Percentiles rank a stretch among this genome's conserved stretches.
phyloP scores from a whole-genome alignment of 92 coral and sea anemone species.

The Zoanthus gigantus region DNA sequence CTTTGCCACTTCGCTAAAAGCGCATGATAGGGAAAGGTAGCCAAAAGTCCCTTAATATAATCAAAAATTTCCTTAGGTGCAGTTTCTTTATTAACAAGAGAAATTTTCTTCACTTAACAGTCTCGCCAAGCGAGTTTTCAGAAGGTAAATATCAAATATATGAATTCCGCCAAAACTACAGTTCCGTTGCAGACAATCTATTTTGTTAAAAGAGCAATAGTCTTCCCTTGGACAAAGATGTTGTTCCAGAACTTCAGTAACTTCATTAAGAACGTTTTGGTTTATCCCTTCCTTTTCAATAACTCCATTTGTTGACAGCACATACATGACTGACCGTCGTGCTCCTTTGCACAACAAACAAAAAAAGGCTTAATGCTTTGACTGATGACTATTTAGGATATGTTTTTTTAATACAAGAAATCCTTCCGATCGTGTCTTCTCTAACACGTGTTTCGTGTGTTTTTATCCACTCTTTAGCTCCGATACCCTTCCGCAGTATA shows the following conservation, averaged over 20 bases:
- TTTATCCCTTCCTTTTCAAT: slow-evolving; percentile 37
- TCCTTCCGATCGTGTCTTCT: slow-evolving; percentile 19
- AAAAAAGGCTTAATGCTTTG: slow-evolving; percentile 20
- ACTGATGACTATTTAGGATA: neutral
- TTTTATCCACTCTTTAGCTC: slow-evolving; percentile 12
- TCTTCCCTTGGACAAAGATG: slow-evolving; percentile 31
- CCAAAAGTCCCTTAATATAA: neutral
- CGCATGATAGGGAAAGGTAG: slow-evolving; percentile 5
- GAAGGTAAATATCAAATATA: slow-evolving; percentile 19
- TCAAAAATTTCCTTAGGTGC: slow-evolving; percentile 20
- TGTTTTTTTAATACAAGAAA: slow-evolving; percentile 8
- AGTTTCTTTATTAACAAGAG: slow-evolving; percentile 35
- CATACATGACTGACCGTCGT: slow-evolving; percentile 40
- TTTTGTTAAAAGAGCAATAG: slow-evolving; percentile 6
- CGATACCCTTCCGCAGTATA: slow-evolving; percentile 11
- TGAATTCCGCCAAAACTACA: slow-evolving; percentile 39
- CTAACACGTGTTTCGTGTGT: slow-evolving; percentile 11
- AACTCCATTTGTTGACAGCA: slow-evolving; percentile 8
- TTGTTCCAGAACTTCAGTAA: slow-evolving; percentile 22
- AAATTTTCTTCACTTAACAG: slow-evolving; percentile 37
- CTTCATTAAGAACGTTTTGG: slow-evolving; percentile 17
- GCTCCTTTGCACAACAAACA: slow-evolving; percentile 24
- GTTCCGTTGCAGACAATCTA: neutral
- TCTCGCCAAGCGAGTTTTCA: slow-evolving; percentile 4
- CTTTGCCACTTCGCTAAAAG: slow-evolving; percentile 47